Base-by-base conservation (phyloP, 2,113 vertebrate genomes). In the Chinchilla lanigera region DNA sequence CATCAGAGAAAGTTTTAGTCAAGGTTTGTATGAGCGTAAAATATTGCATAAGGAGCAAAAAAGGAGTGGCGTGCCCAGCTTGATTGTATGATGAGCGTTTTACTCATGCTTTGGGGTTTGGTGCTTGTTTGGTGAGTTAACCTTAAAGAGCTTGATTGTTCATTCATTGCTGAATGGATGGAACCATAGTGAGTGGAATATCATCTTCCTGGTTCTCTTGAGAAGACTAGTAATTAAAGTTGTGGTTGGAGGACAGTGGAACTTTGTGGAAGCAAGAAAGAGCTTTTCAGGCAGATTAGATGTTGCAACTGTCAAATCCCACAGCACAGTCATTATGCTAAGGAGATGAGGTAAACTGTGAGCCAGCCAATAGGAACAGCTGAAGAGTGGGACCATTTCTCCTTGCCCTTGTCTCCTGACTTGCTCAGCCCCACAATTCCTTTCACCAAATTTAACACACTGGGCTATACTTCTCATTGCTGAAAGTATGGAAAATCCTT, bases 241-340 rank as follows among this genome's bases (percentile, higher is more conserved):
- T 87, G 92, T 94, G 95, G 87, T 84, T 96, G 96, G 92, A 96
- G 88, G 71, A 41, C 95, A 13, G 58, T 73, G 90, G 85, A 94
- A 97, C 71, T 97, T 94, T 96, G 85, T 94, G 82, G 94, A 97
- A 95, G 33, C 1, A 7, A 94, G 93, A 84, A 95, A 87, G 91
- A 93, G 95, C 85, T 92, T 96, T 94, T 60, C 84, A 88, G 81
- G 81, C 73, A 86, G 96, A 94, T 93, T 93, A 67, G n/a, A 88
- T 98, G 96, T 97, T 80, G 97, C 93, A 96, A 98, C 97, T 75
- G 75, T 93, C 84, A 95, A 94, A 89, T 52, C 90, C 54, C 90
- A 86, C 92, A 89, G 78, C 24, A 16, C 22, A 95, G 94, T 94
- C 97, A 95, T 95, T 96, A 94, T 84, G 92, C 93, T 90, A 90